Conservation (phyloP, 2,797 vertebrate species). For the Notamacropus eugenii region DNA sequence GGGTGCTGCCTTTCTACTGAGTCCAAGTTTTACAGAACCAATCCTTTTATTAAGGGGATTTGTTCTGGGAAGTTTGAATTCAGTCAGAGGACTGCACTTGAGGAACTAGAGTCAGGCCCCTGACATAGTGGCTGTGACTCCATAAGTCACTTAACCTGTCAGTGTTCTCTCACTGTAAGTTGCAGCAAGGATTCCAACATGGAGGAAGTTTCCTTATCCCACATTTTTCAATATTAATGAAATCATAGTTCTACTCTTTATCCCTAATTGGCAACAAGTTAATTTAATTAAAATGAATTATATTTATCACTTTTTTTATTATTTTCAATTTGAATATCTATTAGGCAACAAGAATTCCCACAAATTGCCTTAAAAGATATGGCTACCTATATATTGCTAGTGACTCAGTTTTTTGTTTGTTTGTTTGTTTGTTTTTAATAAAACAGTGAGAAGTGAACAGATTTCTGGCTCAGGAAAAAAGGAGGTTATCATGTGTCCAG, state of each 20-base stretch:
- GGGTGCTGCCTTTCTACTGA: no score
- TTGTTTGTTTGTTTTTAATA: not conserved
- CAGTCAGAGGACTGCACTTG: no score
- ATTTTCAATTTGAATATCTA: accelerated
- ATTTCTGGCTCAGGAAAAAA: not conserved
- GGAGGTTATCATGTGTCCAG: not conserved
- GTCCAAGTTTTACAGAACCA: no score
- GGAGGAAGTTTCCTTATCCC: not conserved
- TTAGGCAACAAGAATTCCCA: not conserved
- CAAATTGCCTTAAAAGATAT: not conserved
- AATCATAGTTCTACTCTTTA: not conserved
- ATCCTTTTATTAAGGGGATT: no score
- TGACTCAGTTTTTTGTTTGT: not conserved
- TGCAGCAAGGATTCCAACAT: not conserved
- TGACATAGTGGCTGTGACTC: not conserved
- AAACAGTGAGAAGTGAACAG: not conserved
- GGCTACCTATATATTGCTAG: not conserved
- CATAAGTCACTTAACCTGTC: not conserved
- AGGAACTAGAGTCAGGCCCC: no score
- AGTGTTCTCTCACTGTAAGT: not conserved
- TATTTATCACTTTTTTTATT: not conserved
- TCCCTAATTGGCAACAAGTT: not conserved
- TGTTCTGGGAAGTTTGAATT: no score
- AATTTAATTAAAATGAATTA: not conserved
- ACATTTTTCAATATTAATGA: not conserved